Base-by-base conservation (phyloP, 2,797 vertebrate genomes). In the Macropus fuliginosus region DNA sequence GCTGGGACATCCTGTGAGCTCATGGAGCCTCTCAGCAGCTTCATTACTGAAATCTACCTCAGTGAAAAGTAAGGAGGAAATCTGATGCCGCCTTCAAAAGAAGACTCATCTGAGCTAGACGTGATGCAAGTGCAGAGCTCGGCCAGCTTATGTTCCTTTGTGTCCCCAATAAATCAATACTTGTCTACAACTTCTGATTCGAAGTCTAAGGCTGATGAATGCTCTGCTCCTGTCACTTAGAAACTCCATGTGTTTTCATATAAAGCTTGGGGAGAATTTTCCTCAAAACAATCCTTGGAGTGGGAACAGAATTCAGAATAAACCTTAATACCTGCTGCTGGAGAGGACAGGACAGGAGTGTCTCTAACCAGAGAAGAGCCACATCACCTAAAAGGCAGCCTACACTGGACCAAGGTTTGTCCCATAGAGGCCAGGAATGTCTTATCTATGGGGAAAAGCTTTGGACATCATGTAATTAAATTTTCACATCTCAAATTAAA, bases 231-330 rank as follows among this genome's bases (percentile, higher is more conserved):
- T 94, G 59, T 62, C 94, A 94, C 96, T 97, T 93, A 93, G 56
- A 97, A 56, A 11, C 92, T 92, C 59, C 55, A 52, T 92, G 34
- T 94, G 91, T 74, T 96, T 97, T 95, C 89, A 96, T 91, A 94
- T 92, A 94, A 95, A 94, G 95, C 96, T 94, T 94, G 96, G n/a
- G n/a, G 8, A 21, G 2, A 6, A 92, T 81, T 96, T 92, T 57
- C 93, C 74, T 89, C 91, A 95, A 94, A 0, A 1, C 55, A 96
- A 66, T 91, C 40, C 92, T 97, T 98, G 92, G 98, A 98, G 96
- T 94, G 94, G 56, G 81, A 27, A 92, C 46, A 95, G 96, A 96
- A 94, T 81, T 93, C 81, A 27, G 97, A 97, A 96, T 97, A 95
- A 96, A 96, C 93, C n/a, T 96, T 91, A 92, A 21, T 93, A 81